Evolutionary conservation across 2,888 invertebrate species (phyloP).

Genomic region (Caenorhabditis afra): DNA sequence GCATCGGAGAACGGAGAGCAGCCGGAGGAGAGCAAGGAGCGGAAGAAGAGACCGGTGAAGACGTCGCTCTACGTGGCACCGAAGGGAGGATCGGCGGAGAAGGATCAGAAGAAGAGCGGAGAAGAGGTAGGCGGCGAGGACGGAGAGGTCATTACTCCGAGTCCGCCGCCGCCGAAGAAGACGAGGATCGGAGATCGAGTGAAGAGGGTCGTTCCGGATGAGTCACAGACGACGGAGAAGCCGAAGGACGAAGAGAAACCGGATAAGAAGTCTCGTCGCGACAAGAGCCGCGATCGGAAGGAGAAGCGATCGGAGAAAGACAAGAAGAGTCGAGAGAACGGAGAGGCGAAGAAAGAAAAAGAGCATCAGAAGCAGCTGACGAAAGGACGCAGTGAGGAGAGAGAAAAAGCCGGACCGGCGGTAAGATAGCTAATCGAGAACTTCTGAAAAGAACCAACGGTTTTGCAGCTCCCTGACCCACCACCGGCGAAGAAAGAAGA

Average conservation of each 20-base stretch:
- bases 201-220: constrained; percentile 20
- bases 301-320: constrained; percentile 17
- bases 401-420: constrained; percentile 39
- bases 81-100: constrained; percentile 9
- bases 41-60: constrained; percentile 47
- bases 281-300: neutral
- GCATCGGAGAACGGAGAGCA: constrained; percentile 22
- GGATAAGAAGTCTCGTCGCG: neutral
- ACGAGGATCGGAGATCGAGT: constrained; percentile 26
- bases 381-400: constrained; percentile 10
- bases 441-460: neutral
- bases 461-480: constrained; percentile 29
- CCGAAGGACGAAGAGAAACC: constrained; percentile 1
- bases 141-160: constrained; percentile 40
- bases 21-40: constrained; percentile 37
- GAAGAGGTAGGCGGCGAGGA: constrained; percentile 30
- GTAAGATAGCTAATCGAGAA: neutral
- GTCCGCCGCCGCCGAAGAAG: constrained; percentile 51
- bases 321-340: constrained; percentile 28
- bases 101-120: neutral
- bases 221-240: no score
- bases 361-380: constrained; percentile 17
- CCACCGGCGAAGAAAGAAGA: constrained; percentile 19
- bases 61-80: constrained; percentile 4
- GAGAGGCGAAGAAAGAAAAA: constrained; percentile 33